Percentiles rank a stretch among this genome's conserved stretches.
phyloP scores from a whole-genome alignment of 2,888 invertebrate genomes.

The Hybos culiciformis region DNA sequence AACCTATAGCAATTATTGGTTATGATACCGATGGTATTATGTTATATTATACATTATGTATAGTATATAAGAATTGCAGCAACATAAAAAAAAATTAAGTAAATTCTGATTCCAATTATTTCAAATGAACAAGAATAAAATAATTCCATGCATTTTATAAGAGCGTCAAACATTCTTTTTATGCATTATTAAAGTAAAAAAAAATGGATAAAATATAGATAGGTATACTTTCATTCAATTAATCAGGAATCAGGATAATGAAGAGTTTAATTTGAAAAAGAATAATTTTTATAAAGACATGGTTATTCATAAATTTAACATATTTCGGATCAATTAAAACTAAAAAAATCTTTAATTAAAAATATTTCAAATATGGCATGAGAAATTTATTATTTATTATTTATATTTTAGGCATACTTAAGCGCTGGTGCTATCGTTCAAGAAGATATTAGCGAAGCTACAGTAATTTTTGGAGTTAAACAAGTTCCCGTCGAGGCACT shows the following conservation, averaged over 20 bases:
- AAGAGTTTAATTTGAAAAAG: constrained; percentile 12
- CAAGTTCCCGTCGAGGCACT: constrained; percentile 70
- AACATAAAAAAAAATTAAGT: too few relatives aligned
- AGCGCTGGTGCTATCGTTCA: constrained; percentile 85
- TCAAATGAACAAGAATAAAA: too few relatives aligned
- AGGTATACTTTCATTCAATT: too few relatives aligned
- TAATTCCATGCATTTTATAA: too few relatives aligned
- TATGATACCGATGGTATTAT: too few relatives aligned
- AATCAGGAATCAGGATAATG: constrained; percentile 10
- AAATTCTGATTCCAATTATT: too few relatives aligned
- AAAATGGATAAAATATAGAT: too few relatives aligned
- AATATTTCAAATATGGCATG: constrained; percentile 8
- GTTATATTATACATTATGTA: too few relatives aligned
- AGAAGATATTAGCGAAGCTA: constrained; percentile 94
- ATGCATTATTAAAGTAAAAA: too few relatives aligned
- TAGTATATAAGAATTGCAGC: too few relatives aligned
- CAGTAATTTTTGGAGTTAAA: constrained; percentile 95
- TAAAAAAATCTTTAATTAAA: constrained; percentile 8
- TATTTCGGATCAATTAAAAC: background rate
- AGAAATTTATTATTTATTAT: constrained; percentile 3
- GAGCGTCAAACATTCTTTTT: too few relatives aligned
- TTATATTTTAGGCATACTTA: constrained; percentile 60
- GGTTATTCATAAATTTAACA: constrained; percentile 10
- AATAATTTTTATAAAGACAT: constrained; percentile 9
- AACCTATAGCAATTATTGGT: too few relatives aligned